phyloP scores from a whole-genome alignment of 2,888 invertebrate genomes.

The Apodemia zela region DNA sequence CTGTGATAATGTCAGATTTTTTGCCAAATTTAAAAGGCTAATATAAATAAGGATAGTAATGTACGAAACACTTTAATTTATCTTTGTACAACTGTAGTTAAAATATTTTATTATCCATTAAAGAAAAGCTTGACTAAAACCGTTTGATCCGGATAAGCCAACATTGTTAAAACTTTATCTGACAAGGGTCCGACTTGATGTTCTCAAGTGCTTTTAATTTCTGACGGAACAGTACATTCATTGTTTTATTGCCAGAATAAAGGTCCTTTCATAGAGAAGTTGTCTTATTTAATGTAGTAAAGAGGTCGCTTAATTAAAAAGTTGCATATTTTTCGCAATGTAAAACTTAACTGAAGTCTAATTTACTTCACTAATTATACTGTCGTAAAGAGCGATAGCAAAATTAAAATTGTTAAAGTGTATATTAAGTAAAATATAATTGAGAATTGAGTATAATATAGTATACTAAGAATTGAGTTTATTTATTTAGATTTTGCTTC shows the following conservation, averaged over 20 bases:
- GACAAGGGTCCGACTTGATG: constrained; percentile 48
- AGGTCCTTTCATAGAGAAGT: constrained; percentile 15
- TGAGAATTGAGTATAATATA: too few species aligned
- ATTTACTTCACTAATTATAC: too few species aligned
- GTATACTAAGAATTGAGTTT: too few species aligned
- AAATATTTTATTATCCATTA: constrained; percentile 23
- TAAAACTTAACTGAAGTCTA: too few species aligned
- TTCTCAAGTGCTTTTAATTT: constrained; percentile 48
- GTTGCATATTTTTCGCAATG: not conserved
- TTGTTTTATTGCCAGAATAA: constrained; percentile 36
- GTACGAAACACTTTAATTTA: not conserved
- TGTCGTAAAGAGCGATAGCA: too few species aligned
- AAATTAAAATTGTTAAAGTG: too few species aligned
- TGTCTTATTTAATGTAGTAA: not conserved
- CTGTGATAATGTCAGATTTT: too few species aligned
- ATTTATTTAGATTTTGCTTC: too few species aligned
- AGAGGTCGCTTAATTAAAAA: not conserved
- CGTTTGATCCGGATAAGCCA: constrained; percentile 43
- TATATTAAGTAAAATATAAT: too few species aligned
- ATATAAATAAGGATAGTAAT: too few species aligned
- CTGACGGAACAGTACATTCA: constrained; percentile 37
- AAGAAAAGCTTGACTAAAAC: constrained; percentile 42
- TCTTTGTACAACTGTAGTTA: not conserved
- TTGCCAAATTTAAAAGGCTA: too few species aligned
- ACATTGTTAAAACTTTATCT: constrained; percentile 42